Percentiles rank a stretch among this genome's conserved stretches.
phyloP scores from a whole-genome alignment of 2,797 vertebrate species.

The Aeoliscus strigatus region DNA sequence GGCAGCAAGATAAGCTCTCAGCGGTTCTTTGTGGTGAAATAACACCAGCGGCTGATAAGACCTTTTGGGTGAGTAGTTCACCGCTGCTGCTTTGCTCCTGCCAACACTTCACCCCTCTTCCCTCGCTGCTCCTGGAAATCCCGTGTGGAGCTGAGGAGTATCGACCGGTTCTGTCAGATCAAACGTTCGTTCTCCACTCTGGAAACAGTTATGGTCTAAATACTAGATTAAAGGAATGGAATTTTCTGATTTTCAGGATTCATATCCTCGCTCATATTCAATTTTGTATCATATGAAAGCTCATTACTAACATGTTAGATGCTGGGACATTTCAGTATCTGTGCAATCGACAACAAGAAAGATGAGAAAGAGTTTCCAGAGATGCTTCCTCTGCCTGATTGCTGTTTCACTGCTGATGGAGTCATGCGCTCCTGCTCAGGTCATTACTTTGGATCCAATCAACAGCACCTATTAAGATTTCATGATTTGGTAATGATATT shows the following conservation, averaged over 20 bases:
- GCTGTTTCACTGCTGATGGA: conserved; percentile 51
- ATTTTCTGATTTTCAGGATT: no score
- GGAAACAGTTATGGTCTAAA: conserved; percentile 6
- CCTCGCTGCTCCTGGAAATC: conserved; percentile 34
- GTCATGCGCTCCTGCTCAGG: conserved; percentile 39
- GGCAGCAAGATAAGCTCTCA: conserved; percentile 56
- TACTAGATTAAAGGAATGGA: no score
- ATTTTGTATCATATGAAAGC: no score
- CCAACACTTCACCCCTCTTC: conserved; percentile 21
- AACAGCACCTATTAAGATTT: conserved; percentile 69
- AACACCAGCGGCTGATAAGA: conserved; percentile 59
- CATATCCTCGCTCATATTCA: no score
- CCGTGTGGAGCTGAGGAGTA: conserved; percentile 31
- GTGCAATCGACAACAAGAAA: no score
- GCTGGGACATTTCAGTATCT: no score
- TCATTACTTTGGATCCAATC: conserved; percentile 54
- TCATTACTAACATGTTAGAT: no score
- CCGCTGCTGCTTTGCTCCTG: conserved; percentile 29
- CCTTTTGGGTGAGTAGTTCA: conserved; percentile 50
- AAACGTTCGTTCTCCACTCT: no score
- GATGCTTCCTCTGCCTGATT: conserved; percentile 28
- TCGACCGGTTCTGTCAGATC: conserved; percentile 27
- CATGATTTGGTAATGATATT: conserved; percentile 69
- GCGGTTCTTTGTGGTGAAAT: conserved; percentile 60
- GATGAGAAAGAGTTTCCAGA: not conserved